Evolutionary conservation across 2,888 invertebrate genomes (phyloP), one percentile per base, ranked within the genome.

Genomic region (Taphrorychus bicolor): DNA sequence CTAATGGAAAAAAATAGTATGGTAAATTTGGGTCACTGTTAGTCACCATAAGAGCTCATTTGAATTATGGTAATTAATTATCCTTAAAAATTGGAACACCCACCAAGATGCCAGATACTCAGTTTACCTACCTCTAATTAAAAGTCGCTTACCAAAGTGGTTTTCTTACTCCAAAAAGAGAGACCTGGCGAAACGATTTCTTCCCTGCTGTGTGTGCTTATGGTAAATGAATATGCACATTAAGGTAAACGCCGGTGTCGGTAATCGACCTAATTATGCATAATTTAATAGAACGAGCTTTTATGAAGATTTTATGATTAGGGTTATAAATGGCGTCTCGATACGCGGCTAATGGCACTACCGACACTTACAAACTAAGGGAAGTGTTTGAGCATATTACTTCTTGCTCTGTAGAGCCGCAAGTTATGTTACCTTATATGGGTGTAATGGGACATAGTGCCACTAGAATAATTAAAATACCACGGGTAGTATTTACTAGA

Each of bases 261-360:
- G 45, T 45, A 45, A 45, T 51, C 22, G 51, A 51, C 51, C 51
- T 51, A 22, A 51, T 21, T 51, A 51, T 19, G 22, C 51, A 19
- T 22, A 51, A 51, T 51, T 51, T 51, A 21, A 51, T 51, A 51
- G 51, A 51, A 51, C 22, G 51, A 17, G 9, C 21, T 9, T 51
- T 21, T 21, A 51, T 22, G 51, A 22, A 9, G 21, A 18, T 51
- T 51, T 51, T 51, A 51, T 51, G 51, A 51, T 51, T 22, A 51
- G 21, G 21, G 14, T 17, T 51, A 51, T 21, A 51, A 51, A 22
- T 51, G 51, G 21, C 5, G 22, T 22, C 51, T 51, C 21, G 21
- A 51, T 51, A n/a, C 48, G 16, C 19, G 22, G 51, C 19, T 45
- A 45, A 45, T 45, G 45, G 14, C 17, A 45, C 9, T 16, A 14